Evolutionary conservation across 2,888 invertebrate genomes (phyloP).

Genomic region (Byasa hedistus): DNA sequence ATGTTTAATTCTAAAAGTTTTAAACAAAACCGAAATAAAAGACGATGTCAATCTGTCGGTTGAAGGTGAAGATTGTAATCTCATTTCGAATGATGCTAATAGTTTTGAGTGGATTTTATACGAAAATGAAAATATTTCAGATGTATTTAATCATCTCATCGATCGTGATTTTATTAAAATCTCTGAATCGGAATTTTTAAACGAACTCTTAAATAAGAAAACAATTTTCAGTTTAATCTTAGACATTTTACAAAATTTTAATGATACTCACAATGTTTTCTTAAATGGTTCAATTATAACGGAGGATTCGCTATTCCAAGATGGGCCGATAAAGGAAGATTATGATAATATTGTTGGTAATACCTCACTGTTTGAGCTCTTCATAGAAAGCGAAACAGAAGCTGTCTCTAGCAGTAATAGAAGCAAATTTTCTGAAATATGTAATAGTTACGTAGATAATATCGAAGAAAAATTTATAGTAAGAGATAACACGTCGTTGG

Average conservation of each 20-base stretch:
- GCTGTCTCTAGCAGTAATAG: background rate
- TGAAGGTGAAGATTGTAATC: background rate
- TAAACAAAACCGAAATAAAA: background rate
- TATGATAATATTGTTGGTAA: background rate
- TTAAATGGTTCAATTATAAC: background rate
- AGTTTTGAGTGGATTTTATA: background rate
- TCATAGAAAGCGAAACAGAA: background rate
- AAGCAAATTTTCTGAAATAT: background rate
- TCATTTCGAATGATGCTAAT: background rate
- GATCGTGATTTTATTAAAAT: background rate
- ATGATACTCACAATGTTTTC: background rate
- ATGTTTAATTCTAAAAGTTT: background rate
- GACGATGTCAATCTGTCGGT: background rate
- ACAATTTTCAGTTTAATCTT: constrained; percentile 8
- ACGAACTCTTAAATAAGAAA: constrained; percentile 9
- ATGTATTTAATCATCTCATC: background rate
- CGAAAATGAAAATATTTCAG: background rate
- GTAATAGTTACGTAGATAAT: background rate
- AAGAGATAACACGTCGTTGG: background rate
- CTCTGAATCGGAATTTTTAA: constrained; percentile 1
- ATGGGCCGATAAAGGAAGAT: background rate
- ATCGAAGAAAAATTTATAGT: background rate
- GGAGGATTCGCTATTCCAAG: background rate
- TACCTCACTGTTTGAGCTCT: background rate
- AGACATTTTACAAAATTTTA: constrained; percentile 1